phyloP scores from a whole-genome alignment of 2,797 vertebrate species.

The Pipistrellus kuhlii region DNA sequence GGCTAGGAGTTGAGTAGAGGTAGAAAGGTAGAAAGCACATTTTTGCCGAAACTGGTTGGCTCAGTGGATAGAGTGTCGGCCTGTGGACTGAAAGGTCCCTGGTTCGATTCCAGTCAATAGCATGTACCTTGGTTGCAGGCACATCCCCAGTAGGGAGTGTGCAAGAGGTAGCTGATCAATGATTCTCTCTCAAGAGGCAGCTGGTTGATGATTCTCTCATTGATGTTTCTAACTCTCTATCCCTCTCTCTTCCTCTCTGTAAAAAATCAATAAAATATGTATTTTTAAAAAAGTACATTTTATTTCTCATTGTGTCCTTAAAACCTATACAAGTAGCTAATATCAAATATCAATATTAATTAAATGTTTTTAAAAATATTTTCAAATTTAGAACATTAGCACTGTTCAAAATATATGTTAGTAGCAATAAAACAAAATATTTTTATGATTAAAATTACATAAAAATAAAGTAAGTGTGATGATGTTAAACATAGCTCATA shows the following conservation, averaged over 20 bases:
- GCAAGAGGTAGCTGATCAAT: too few relatives aligned
- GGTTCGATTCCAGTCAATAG: too few relatives aligned
- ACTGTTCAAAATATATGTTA: neutral
- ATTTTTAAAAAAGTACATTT: neutral
- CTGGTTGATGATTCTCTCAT: too few relatives aligned
- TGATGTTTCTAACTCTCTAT: too few relatives aligned
- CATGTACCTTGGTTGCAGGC: too few relatives aligned
- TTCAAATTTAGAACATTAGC: neutral
- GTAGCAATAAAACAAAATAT: neutral
- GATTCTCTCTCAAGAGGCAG: too few relatives aligned
- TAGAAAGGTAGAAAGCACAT: neutral
- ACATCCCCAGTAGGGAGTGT: too few relatives aligned
- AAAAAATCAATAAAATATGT: too few relatives aligned
- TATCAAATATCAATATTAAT: neutral
- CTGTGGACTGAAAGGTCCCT: too few relatives aligned
- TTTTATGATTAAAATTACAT: neutral
- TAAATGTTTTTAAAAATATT: constrained; percentile 51
- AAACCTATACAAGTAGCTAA: neutral
- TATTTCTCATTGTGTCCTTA: neutral
- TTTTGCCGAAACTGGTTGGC: neutral
- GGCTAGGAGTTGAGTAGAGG: neutral
- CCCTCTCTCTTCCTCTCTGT: too few relatives aligned
- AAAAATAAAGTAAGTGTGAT: neutral
- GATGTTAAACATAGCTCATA: neutral
- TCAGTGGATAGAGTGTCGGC: too few relatives aligned